Base-by-base conservation (phyloP, 2,113 vertebrate species). In the Thunnus maccoyii region DNA sequence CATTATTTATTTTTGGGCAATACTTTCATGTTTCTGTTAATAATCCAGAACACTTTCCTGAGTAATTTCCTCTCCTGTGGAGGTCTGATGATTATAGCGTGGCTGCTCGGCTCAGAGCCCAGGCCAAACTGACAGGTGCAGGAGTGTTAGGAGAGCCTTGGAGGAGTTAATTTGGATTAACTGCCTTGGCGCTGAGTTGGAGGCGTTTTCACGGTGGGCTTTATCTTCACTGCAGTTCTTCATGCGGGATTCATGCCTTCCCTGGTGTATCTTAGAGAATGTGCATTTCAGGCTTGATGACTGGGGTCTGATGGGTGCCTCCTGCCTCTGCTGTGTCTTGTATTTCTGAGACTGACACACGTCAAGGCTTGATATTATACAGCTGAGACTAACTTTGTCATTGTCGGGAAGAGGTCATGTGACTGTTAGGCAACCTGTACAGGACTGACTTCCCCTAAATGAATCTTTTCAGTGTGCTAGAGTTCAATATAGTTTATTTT, bases 151-250 rank as follows among this genome's bases (percentile, higher is more conserved):
- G 55, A 82, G 83, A 81, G 74, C 85, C 88, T 92, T 74, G 76
- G 82, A 4, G 47, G 75, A 86, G 84, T 88, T 94, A 47, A 91
- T 93, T 91, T 89, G 86, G 91, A 93, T 93, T 89, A 93, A 84
- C 67, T 58, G 55, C 82, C 69, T 80, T 89, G 85, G 82, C 76
- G 47, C 62, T 41, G 62, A 84, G 64, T 54, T 18, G 80, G 58
- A 77, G 87, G 30, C 41, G 50, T 90, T 93, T 89, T 85, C 83
- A 88, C 75, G 55, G 64, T 76, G 79, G 58, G 76, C 82, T 89
- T 85, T 90, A 86, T 85, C 72, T 73, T 76, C 68, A 30, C 13
- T 48, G 44, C 63, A 76, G 87, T 72, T 79, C 83, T 87, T 90
- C 67, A 81, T 2, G 1, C 73, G 54, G 73, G 81, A 76, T 84